Evolutionary conservation across 2,113 vertebrate genomes (phyloP).

Genomic region (Oryzias curvinotus): DNA sequence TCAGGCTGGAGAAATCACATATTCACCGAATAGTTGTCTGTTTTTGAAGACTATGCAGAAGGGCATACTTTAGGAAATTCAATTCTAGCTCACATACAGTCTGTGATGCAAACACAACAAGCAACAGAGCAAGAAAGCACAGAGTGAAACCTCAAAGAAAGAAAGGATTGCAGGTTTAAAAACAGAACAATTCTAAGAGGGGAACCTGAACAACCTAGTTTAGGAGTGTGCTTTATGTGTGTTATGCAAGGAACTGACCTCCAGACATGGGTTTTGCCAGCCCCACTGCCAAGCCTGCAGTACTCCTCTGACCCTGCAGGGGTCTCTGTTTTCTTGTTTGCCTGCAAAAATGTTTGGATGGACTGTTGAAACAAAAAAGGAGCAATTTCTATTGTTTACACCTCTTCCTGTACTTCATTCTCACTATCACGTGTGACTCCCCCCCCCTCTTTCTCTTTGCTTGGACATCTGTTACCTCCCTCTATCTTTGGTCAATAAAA

Average conservation of each 20-base stretch:
- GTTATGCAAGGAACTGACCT: constrained; percentile 23
- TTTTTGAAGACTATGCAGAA: constrained; percentile 34
- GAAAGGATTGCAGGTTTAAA: constrained; percentile 9
- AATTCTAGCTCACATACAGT: constrained; percentile 7
- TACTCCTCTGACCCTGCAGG: constrained; percentile 56
- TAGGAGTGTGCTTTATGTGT: constrained; percentile 19
- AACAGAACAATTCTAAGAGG: constrained; percentile 2
- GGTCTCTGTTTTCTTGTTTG: constrained; percentile 54
- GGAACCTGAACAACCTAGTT: constrained; percentile 24
- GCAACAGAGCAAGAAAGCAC: constrained; percentile 19
- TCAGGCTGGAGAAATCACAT: constrained; percentile 8
- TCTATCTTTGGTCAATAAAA: constrained; percentile 74
- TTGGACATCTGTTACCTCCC: constrained; percentile 65
- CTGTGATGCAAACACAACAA: constrained; percentile 11
- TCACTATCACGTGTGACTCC: constrained; percentile 15
- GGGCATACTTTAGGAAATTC: constrained; percentile 14
- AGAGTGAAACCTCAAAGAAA: constrained; percentile 5
- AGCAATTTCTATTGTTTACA: constrained; percentile 71
- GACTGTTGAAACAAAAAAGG: constrained; percentile 61
- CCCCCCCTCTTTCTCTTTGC: constrained; percentile 18
- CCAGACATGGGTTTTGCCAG: constrained; percentile 46
- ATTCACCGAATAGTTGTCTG: constrained; percentile 36
- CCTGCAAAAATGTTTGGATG: constrained; percentile 56
- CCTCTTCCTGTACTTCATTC: constrained; percentile 17
- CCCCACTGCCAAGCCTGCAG: constrained; percentile 67